Conservation (phyloP, 2,113 vertebrate species). For the Scophthalmus maximus region DNA sequence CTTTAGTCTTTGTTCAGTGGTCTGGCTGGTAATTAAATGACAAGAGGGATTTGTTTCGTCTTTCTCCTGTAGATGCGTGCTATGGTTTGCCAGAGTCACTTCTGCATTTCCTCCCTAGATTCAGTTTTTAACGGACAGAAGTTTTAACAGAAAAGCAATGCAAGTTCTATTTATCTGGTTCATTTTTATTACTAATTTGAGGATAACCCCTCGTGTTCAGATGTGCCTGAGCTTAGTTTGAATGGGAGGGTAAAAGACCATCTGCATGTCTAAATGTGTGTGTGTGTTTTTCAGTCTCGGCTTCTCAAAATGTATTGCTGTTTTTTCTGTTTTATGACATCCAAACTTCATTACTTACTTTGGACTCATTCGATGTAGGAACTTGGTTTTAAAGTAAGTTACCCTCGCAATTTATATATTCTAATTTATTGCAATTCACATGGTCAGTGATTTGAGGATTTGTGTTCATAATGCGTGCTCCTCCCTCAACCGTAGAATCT, state of each 20-base stretch:
- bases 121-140: not conserved
- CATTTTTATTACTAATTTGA: not conserved
- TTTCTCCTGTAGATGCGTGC: not conserved
- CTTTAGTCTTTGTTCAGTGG: conserved; percentile 34
- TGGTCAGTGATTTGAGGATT: not conserved
- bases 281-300: too few species aligned
- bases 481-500: not conserved
- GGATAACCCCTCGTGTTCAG: not conserved
- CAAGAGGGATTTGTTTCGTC: not conserved
- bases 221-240: conserved; percentile 28
- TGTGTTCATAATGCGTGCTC: not conserved
- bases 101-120: not conserved
- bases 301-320: too few species aligned
- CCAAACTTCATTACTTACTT: too few species aligned
- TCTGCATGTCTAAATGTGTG: conserved; percentile 43
- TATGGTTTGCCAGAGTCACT: not conserved
- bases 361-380: too few species aligned
- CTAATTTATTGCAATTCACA: not conserved
- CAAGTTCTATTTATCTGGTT: not conserved
- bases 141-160: not conserved
- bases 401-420: not conserved
- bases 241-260: conserved; percentile 42
- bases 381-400: not conserved
- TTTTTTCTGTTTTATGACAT: too few species aligned
- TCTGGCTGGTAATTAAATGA: not conserved